Evolutionary conservation across 2,888 invertebrate genomes (phyloP), one percentile per base, ranked within the genome.

Genomic region (Vandiemenella viatica): DNA sequence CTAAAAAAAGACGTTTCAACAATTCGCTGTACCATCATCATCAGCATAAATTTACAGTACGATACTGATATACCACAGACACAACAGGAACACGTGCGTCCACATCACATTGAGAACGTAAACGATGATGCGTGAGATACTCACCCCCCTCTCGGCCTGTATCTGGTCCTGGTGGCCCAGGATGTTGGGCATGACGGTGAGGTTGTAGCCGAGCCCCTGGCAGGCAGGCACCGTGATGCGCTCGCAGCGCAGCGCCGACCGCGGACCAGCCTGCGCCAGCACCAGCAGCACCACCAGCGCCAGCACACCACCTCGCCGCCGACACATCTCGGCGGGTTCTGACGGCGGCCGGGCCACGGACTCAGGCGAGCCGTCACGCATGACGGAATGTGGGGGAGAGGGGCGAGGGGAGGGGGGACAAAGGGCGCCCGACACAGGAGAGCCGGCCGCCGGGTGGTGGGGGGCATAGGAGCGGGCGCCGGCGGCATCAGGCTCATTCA

Each of bases 111-210:
- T n/a, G n/a, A n/a, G n/a, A n/a, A n/a, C n/a, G n/a, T n/a, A n/a
- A n/a, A n/a, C n/a, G n/a, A n/a, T 26, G 26, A 26, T 41, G 17
- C 6, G 8, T 4, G 1, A 16, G 16, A 64, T 63, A 58, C 72
- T 77, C 70, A 88, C 84, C 75, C 78, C 79, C 61, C 80, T 73
- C 61, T 83, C 83, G 47, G 89, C 88, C 62, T 85, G 83, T 59
- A 80, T 75, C 67, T 89, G 89, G 62, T 80, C 80, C 53, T 73
- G 73, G 64, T 90, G 86, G 1, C 84, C 85, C 67, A 88, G 77
- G 53, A 85, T 74, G 70, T 90, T 90, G 45, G 90, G 90, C 83
- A 89, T 82, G 23, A 77, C 76, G 20, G 90, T 90, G 69, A 81
- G 77, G 68, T 89, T 89, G 70, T 90, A 90, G 57, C 84, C 80